Evolutionary conservation across 1,140 invertebrate genomes (phyloP).

Genomic region (Battus philenor): DNA sequence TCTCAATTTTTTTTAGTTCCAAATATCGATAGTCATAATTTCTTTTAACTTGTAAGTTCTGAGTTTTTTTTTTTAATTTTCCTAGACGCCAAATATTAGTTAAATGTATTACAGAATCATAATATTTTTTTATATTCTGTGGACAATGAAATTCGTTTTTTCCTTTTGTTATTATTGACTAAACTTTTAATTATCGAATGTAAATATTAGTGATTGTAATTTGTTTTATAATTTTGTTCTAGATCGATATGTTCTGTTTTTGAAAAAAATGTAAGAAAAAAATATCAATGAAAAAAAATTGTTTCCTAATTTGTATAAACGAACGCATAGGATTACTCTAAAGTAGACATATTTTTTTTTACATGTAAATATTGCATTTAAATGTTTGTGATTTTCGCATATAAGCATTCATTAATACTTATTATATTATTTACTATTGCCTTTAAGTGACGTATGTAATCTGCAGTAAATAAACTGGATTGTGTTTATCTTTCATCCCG

Average conservation of each 20-base stretch:
- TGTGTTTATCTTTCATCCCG: conserved; percentile 55
- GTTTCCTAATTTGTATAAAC: conserved; percentile 40
- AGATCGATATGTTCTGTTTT: conserved; percentile 41
- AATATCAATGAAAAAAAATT: conserved; percentile 23
- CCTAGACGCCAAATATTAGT: conserved; percentile 69
- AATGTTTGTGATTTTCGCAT: conserved; percentile 56
- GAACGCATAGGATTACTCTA: conserved; percentile 22
- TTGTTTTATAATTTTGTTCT: conserved; percentile 31
- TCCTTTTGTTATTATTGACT: conserved; percentile 20
- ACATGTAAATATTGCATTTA: conserved; percentile 73
- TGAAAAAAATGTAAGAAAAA: conserved; percentile 34
- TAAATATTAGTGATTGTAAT: conserved; percentile 37
- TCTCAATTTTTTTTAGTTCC: conserved; percentile 70
- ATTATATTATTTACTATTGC: conserved; percentile 38
- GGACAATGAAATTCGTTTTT: conserved; percentile 5
- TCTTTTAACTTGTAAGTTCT: conserved; percentile 30
- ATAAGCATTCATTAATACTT: conserved; percentile 39
- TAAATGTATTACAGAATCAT: conserved; percentile 33
- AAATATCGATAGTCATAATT: conserved; percentile 67
- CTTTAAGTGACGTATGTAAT: conserved; percentile 58
- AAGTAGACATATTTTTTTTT: conserved; percentile 30
- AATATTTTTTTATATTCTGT: conserved; percentile 10
- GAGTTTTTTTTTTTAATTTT: conserved; percentile 39
- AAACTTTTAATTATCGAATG: conserved; percentile 28
- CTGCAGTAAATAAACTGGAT: conserved; percentile 51